Base-by-base conservation (phyloP, 2,888 invertebrate species). In the Diarsia dahlii region DNA sequence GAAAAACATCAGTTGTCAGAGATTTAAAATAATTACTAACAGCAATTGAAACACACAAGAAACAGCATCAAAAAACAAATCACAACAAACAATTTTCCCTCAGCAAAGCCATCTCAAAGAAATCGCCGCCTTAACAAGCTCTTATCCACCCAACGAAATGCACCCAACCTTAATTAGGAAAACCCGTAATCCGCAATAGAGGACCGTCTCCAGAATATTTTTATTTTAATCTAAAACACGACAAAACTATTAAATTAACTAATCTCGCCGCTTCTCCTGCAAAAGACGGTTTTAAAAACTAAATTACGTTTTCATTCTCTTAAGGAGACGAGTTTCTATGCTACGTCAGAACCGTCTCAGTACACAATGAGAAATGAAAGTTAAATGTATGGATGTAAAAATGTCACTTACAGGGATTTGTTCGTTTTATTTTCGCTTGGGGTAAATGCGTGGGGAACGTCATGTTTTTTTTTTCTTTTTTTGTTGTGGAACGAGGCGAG, bases 341-440 rank as follows among this genome's bases (percentile, higher is more conserved):
- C 74, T 79, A 75, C 76, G 62, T 73, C 74, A 63, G 60, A 50
- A 71, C 56, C 75, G 74, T 84, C 80, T 67, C 71, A 48, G 58
- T 28, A 64, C 56, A 82, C 71, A 84, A 73, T 80, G 67, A 64
- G 67, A 84, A 74, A 86, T 84, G 80, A 76, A 84, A 80, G 84
- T 87, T 76, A 86, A 80, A 84, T 80, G 81, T 86, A 86, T 83
- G 87, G 72, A 86, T 76, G 87, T 86, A 78, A 78, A 82, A 72
- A 84, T 76, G 84, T 86, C 84, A 84, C 87, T 86, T 74, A 72
- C 87, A 86, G 84, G 52, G 81, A 76, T 86, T 76, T 84, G 72
- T 84, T 84, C 74, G 69, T 80, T 84, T 83, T 84, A 86, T 84
- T 84, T 80, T 76, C 52, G 70, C 74, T 83, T 23, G 68, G 54